phyloP scores from a whole-genome alignment of 2,113 vertebrate species.

The Castor canadensis region DNA sequence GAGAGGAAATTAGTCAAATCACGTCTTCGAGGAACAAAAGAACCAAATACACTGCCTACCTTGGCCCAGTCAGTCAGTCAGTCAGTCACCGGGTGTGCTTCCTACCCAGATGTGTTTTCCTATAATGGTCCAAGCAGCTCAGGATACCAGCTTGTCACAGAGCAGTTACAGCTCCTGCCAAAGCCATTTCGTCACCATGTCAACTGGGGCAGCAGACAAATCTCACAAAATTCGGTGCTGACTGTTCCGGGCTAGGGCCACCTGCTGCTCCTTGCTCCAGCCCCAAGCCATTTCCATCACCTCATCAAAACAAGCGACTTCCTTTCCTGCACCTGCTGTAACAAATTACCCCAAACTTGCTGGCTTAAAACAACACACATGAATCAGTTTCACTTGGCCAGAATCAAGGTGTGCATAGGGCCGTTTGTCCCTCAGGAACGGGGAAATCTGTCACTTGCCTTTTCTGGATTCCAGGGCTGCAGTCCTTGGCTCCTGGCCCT shows the following conservation, averaged over 20 bases:
- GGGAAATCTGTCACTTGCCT: rapidly evolving
- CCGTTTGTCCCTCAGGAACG: rapidly evolving
- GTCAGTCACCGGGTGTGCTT: not conserved
- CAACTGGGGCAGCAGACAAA: not conserved
- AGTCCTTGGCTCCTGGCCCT: rapidly evolving
- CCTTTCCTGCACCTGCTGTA: rapidly evolving
- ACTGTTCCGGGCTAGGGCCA: rapidly evolving
- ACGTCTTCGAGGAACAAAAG: not conserved
- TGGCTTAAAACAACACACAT: not conserved
- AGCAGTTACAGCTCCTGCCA: not conserved
- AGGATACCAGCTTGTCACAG: rapidly evolving
- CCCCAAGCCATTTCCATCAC: not conserved
- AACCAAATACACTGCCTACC: rapidly evolving
- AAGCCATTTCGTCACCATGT: rapidly evolving
- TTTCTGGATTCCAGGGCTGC: not conserved
- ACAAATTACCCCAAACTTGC: not conserved
- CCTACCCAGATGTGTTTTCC: rapidly evolving
- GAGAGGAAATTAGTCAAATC: not conserved
- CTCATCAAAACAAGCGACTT: rapidly evolving
- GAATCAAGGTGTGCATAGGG: not conserved
- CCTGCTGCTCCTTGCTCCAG: not conserved
- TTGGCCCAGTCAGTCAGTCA: not conserved
- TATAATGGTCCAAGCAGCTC: not conserved
- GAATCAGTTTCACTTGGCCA: not conserved
- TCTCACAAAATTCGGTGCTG: rapidly evolving